phyloP scores from a whole-genome alignment of 2,113 vertebrate species.

The Melanocharis versteri region DNA sequence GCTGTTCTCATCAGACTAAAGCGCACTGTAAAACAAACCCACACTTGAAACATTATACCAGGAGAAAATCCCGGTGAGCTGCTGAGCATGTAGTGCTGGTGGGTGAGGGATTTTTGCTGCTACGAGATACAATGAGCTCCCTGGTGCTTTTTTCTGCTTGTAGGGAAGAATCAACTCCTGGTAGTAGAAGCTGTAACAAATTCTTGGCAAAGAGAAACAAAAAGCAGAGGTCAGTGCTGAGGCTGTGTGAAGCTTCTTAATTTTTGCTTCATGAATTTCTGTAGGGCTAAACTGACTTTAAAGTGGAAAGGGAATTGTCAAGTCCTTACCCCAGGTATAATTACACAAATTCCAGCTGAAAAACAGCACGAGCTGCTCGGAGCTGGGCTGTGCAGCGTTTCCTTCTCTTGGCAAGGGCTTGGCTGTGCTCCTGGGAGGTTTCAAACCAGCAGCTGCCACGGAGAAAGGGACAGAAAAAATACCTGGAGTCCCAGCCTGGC shows the following conservation, averaged over 20 bases:
- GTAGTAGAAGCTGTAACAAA: not conserved
- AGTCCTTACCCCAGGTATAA: not conserved
- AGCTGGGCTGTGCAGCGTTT: not conserved
- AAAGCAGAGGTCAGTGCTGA: conserved; percentile 21
- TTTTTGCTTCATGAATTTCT: conserved; percentile 24
- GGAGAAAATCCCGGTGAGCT: not conserved
- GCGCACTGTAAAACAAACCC: not conserved
- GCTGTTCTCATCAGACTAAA: not conserved
- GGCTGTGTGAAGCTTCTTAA: not conserved
- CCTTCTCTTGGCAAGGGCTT: not conserved
- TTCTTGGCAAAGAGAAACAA: not conserved
- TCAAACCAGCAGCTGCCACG: not conserved
- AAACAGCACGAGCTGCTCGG: not conserved
- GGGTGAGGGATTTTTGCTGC: not conserved
- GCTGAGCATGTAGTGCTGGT: not conserved
- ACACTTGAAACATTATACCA: not conserved
- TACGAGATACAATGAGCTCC: not conserved
- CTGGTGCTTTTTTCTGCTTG: not conserved
- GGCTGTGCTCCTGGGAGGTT: not conserved
- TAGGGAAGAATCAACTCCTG: not conserved
- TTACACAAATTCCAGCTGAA: not conserved
- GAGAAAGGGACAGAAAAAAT: not conserved
- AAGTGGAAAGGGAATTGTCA: not conserved
- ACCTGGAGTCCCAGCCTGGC: not conserved
- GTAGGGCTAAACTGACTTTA: not conserved